phyloP scores from a whole-genome alignment of 1,140 invertebrate species.

The Brachionus rotundiformis region DNA sequence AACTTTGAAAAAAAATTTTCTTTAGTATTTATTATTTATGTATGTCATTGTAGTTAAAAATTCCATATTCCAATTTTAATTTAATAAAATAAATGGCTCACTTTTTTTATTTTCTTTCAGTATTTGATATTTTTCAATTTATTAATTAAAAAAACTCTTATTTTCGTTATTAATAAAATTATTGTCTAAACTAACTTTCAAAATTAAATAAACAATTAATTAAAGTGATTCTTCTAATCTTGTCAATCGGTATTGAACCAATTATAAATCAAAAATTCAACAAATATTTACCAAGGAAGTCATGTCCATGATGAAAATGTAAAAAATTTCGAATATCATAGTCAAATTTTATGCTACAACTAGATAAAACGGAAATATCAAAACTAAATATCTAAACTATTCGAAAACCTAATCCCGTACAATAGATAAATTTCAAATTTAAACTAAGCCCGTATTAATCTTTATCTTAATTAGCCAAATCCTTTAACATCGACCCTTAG shows the following conservation, averaged over 20 bases:
- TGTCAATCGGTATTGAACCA: neutral
- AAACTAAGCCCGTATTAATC: conserved; percentile 37
- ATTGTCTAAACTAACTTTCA: no score
- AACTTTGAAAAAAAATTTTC: neutral
- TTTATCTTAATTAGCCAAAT: conserved; percentile 42
- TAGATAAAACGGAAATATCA: neutral
- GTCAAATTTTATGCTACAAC: conserved; percentile 19
- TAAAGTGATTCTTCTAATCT: no score
- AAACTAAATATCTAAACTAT: neutral
- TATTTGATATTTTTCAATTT: neutral
- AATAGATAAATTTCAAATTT: conserved; percentile 27
- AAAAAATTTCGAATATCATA: neutral
- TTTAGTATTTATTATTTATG: neutral
- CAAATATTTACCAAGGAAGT: conserved; percentile 23
- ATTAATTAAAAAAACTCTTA: no score
- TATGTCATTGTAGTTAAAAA: neutral
- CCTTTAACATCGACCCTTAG: conserved; percentile 9
- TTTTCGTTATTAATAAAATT: no score
- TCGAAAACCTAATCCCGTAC: neutral
- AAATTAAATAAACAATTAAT: neutral
- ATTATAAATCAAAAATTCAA: neutral
- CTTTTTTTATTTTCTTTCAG: no score
- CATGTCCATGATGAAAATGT: conserved; percentile 16
- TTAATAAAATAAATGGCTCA: neutral
- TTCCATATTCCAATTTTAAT: neutral